Evolutionary conservation across 2,888 invertebrate species (phyloP).

Genomic region (Meiosimyza platycephala): DNA sequence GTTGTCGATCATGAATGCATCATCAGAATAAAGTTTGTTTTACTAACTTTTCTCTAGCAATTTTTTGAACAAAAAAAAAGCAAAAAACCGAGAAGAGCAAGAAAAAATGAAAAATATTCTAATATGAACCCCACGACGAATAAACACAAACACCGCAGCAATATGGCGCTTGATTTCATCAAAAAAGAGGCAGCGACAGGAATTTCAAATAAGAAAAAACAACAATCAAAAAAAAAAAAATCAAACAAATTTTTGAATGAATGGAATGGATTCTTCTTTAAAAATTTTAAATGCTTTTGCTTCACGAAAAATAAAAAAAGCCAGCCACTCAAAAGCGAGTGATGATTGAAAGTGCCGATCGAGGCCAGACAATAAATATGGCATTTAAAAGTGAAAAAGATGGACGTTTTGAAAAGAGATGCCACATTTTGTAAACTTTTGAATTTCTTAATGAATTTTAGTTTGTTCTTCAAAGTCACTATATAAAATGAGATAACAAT

Average conservation of each 20-base stretch:
- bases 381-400: too few species aligned
- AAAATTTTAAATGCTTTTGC: too few species aligned
- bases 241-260: background rate
- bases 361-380: too few species aligned
- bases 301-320: background rate
- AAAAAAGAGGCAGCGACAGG: background rate
- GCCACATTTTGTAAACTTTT: too few species aligned
- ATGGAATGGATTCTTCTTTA: background rate
- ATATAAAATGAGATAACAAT: too few species aligned
- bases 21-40: background rate
- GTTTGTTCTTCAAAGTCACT: too few species aligned
- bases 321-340: conserved; percentile 24
- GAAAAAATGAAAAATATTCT: background rate
- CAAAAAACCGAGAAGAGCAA: too few species aligned
- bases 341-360: conserved; percentile 40
- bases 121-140: conserved; percentile 29
- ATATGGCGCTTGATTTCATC: conserved; percentile 20
- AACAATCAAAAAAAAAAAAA: conserved; percentile 2
- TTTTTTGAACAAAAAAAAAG: too few species aligned
- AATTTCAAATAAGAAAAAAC: background rate
- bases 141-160: conserved; percentile 29
- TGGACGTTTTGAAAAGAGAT: too few species aligned
- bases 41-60: background rate
- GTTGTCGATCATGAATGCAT: background rate
- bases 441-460: too few species aligned